Evolutionary conservation across 2,797 vertebrate species (phyloP).

Genomic region (Myotis findleyi): DNA sequence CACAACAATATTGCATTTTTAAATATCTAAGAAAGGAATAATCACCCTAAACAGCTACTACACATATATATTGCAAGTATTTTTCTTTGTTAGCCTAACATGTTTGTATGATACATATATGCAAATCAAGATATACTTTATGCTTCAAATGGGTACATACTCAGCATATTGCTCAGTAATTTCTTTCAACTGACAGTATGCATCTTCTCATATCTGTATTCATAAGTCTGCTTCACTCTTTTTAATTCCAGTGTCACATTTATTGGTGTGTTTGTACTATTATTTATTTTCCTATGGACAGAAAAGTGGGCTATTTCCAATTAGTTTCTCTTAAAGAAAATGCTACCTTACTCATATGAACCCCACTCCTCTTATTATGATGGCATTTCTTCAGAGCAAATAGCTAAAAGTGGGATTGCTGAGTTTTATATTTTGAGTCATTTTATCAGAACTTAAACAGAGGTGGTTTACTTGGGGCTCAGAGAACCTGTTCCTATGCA

Average conservation of each 20-base stretch:
- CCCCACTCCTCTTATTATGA: not conserved
- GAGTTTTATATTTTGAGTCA: not conserved
- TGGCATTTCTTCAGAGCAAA: not conserved
- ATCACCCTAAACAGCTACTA: not conserved
- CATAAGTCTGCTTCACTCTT: not conserved
- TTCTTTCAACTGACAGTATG: not conserved
- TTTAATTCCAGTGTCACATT: not conserved
- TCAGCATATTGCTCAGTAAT: not conserved
- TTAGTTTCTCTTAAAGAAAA: not conserved
- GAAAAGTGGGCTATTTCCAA: constrained; percentile 11
- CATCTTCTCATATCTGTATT: not conserved
- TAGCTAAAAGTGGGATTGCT: not conserved
- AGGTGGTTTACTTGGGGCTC: not conserved
- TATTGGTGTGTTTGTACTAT: not conserved
- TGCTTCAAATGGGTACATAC: not conserved
- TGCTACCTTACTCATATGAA: not conserved
- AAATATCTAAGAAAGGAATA: not conserved
- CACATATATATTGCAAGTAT: not conserved
- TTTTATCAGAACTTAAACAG: not conserved
- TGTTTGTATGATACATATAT: not conserved
- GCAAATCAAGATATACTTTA: not conserved
- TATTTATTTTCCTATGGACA: constrained; percentile 16
- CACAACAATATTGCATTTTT: not conserved
- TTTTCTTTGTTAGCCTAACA: not conserved
- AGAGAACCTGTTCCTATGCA: not conserved